Conservation (phyloP, 2,113 vertebrate genomes). For the Tragelaphus strepsiceros region DNA sequence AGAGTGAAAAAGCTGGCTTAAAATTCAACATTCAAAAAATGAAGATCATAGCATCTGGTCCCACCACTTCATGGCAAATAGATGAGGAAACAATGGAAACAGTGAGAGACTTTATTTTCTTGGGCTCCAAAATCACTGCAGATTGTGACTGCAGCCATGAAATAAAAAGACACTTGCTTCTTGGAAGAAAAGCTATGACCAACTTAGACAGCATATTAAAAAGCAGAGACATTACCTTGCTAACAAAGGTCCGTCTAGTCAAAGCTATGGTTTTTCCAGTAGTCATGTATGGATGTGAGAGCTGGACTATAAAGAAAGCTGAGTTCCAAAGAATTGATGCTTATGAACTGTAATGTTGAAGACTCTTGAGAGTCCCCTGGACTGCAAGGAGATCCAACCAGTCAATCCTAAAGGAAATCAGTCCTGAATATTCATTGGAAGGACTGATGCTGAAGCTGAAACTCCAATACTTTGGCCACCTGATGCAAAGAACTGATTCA, state of each 20-base stretch:
- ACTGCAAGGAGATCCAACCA: neutral
- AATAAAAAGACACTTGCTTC: neutral
- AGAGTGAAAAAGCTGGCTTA: neutral
- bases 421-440: neutral
- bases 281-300: neutral
- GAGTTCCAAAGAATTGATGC: neutral
- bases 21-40: neutral
- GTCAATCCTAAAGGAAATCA: neutral
- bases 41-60: neutral
- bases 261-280: neutral
- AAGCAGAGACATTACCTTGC: neutral
- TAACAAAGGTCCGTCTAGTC: neutral
- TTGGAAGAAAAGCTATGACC: neutral
- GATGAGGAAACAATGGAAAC: neutral
- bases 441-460: neutral
- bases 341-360: neutral
- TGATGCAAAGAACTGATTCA: neutral
- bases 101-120: neutral
- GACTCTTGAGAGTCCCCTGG: neutral
- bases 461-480: neutral
- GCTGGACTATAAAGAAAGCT: neutral
- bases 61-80: neutral
- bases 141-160: neutral
- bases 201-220: neutral
- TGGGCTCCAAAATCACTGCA: neutral